Evolutionary conservation across 2,113 vertebrate genomes (phyloP).

Genomic region (Corythoichthys haematopterus): DNA sequence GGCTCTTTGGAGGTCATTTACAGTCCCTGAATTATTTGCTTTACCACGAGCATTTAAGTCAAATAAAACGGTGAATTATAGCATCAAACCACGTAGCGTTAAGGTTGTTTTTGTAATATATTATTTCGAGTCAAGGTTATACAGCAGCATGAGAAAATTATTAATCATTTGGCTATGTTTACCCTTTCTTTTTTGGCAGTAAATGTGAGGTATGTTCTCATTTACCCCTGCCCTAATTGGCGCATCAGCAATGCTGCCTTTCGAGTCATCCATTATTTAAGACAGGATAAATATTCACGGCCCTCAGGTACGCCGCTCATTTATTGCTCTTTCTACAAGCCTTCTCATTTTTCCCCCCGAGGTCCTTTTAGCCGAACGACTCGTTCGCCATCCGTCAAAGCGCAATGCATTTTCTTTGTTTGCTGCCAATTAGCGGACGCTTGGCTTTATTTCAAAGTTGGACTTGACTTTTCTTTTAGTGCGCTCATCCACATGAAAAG

Average conservation of each 20-base stretch:
- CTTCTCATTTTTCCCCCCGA: neutral
- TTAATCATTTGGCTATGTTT: constrained; percentile 3
- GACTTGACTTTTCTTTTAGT: neutral
- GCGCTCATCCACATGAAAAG: neutral
- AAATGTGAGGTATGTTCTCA: constrained; percentile 1
- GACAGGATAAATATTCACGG: constrained; percentile 8
- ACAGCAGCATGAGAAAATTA: neutral
- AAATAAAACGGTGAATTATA: constrained; percentile 3
- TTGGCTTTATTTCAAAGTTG: neutral
- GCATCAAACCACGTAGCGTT: neutral
- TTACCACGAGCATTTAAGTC: neutral
- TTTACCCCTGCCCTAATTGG: constrained; percentile 4
- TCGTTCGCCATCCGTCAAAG: constrained; percentile 4
- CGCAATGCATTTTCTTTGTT: constrained; percentile 6
- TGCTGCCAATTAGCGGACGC: constrained; percentile 6
- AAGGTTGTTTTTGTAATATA: constrained; percentile 5
- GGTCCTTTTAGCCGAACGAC: neutral
- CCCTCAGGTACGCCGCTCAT: constrained; percentile 1
- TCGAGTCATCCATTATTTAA: constrained; percentile 8
- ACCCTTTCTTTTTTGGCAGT: neutral
- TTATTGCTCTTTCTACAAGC: constrained; percentile 4
- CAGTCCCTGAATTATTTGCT: neutral
- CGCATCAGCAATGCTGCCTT: constrained; percentile 9
- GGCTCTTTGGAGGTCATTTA: constrained; percentile 9
- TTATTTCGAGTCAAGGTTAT: constrained; percentile 5